These are phyloP conservation scores for Agraylea sexmaculata DNA, from an alignment of 1,140 invertebrate genomes.

Conservation along the genomic window DNA sequence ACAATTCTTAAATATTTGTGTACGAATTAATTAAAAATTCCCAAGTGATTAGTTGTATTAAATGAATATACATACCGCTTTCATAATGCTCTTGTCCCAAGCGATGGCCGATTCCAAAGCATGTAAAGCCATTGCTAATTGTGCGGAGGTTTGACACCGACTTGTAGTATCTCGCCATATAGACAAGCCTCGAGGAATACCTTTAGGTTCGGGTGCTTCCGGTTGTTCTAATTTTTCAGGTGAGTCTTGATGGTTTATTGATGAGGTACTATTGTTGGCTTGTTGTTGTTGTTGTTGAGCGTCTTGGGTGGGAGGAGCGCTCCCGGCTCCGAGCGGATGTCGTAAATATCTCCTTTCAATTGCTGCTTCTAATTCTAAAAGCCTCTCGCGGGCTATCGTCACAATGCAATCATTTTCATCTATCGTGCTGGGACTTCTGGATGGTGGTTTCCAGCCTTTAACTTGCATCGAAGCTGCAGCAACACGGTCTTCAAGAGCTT, in stretches of 20 bases:
- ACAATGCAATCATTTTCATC: constrained; percentile 37
- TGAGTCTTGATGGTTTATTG: not conserved
- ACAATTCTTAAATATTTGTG: constrained; percentile 67
- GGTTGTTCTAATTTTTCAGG: no score
- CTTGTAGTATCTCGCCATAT: constrained; percentile 83
- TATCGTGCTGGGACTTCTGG: constrained; percentile 40
- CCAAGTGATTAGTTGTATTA: not conserved
- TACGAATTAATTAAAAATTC: not conserved
- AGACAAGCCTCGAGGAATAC: constrained; percentile 47
- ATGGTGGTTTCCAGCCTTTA: constrained; percentile 76
- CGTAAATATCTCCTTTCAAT: constrained; percentile 90
- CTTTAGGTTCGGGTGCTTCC: no score
- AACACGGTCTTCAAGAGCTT: constrained; percentile 84
- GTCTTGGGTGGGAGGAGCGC: constrained; percentile 23
- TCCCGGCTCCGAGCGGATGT: constrained; percentile 75
- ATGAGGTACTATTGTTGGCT: constrained; percentile 1
- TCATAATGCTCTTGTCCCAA: constrained; percentile 99
- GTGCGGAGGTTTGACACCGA: constrained; percentile 71
- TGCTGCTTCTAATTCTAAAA: constrained; percentile 74
- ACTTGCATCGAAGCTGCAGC: constrained; percentile 88
- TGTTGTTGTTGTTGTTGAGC: constrained; percentile 3
- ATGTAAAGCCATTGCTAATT: constrained; percentile 81
- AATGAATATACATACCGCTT: constrained; percentile 65
- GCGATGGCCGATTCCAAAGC: constrained; percentile 85
- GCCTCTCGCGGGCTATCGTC: constrained; percentile 58